phyloP scores from a whole-genome alignment of 2,888 invertebrate genomes.

The Ennomos erosarius region DNA sequence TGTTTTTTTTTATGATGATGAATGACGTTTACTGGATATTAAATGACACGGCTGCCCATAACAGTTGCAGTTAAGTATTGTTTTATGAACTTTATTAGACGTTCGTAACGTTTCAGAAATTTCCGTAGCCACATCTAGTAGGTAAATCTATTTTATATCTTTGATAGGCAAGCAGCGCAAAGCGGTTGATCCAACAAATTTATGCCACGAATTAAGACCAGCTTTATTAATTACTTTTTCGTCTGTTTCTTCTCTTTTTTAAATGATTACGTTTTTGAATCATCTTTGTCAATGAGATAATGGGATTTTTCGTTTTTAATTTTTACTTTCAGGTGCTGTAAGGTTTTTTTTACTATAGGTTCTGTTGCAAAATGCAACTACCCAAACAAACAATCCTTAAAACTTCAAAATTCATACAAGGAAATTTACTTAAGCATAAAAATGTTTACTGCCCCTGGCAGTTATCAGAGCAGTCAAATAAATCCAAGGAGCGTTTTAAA shows the following conservation, averaged over 20 bases:
- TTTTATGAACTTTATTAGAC: too few species aligned
- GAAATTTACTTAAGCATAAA: constrained; percentile 24
- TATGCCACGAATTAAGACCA: constrained; percentile 67
- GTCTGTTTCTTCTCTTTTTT: constrained; percentile 40
- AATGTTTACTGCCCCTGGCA: constrained; percentile 42
- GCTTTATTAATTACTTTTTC: constrained; percentile 70
- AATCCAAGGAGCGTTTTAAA: constrained; percentile 60
- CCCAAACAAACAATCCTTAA: too few species aligned
- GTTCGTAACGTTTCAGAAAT: too few species aligned
- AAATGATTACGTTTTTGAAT: constrained; percentile 17
- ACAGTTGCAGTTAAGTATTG: too few species aligned
- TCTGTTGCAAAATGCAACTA: too few species aligned
- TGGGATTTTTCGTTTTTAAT: constrained; percentile 3
- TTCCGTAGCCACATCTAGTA: too few species aligned
- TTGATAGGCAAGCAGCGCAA: constrained; percentile 29
- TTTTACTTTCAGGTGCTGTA: too few species aligned
- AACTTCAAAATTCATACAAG: constrained; percentile 9
- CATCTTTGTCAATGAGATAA: constrained; percentile 29
- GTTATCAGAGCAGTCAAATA: constrained; percentile 63
- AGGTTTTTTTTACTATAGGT: too few species aligned
- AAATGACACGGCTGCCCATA: too few species aligned
- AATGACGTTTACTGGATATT: too few species aligned
- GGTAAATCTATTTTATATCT: constrained; percentile 14
- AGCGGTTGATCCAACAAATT: constrained; percentile 62
- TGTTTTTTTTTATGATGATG: too few species aligned